phyloP scores from a whole-genome alignment of 2,113 vertebrate species.

The Dromiciops gliroides region DNA sequence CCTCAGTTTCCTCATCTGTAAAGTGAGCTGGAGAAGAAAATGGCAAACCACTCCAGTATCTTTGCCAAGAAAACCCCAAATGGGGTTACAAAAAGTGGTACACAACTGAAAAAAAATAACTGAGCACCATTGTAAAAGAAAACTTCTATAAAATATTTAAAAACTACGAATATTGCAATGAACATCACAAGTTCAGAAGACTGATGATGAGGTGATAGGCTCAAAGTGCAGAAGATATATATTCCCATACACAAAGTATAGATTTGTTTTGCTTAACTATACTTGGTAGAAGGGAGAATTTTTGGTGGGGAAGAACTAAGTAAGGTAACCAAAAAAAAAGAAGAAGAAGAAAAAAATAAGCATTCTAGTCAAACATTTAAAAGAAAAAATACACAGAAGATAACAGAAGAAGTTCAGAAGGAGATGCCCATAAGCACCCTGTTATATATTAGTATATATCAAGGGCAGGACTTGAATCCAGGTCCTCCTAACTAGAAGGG shows the following conservation, averaged over 20 bases:
- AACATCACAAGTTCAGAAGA: not conserved
- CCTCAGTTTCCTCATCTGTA: not conserved
- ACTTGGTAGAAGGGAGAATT: not conserved
- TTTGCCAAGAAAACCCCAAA: not conserved
- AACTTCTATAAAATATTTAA: not conserved
- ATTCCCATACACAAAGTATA: not conserved
- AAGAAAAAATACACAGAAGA: no score
- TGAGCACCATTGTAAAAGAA: not conserved
- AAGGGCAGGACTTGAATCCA: no score
- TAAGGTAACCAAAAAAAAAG: not conserved
- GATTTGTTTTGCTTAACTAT: not conserved
- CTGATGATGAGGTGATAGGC: not conserved
- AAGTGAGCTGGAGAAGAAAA: not conserved
- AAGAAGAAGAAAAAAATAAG: not conserved
- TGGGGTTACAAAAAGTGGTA: not conserved
- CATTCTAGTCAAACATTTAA: not conserved
- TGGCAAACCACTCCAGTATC: not conserved
- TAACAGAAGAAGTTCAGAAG: no score
- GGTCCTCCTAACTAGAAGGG: no score
- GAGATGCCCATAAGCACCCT: no score
- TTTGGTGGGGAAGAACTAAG: not conserved
- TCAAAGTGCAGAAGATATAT: not conserved
- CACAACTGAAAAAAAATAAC: not conserved
- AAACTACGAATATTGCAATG: not conserved
- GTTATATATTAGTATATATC: no score